Percentiles rank a stretch among this genome's conserved stretches.
phyloP scores from a whole-genome alignment of 2,797 vertebrate species.

The Melanotaenia boesemani region DNA sequence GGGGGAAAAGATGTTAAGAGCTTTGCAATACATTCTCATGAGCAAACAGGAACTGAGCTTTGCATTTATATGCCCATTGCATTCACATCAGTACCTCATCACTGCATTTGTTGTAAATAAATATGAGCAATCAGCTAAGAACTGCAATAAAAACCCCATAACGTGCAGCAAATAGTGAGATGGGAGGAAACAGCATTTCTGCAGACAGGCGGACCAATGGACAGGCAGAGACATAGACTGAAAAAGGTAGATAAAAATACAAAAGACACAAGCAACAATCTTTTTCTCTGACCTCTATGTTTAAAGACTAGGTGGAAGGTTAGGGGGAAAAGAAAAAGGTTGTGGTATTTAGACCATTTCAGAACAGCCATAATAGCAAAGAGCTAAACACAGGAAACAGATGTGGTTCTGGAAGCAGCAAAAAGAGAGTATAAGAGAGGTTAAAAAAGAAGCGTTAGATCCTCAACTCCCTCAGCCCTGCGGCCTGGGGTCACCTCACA shows the following conservation, averaged over 20 bases:
- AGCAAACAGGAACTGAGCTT: slow-evolving; percentile 63
- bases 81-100: slow-evolving; percentile 68
- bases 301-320: slow-evolving; percentile 50
- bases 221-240: slow-evolving; percentile 29
- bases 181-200: slow-evolving; percentile 67
- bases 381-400: slow-evolving; percentile 59
- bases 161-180: slow-evolving; percentile 66
- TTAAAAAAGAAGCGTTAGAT: slow-evolving; percentile 76
- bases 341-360: slow-evolving; percentile 59
- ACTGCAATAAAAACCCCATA: slow-evolving; percentile 68
- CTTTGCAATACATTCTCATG: slow-evolving; percentile 67
- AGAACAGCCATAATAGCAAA: slow-evolving; percentile 49
- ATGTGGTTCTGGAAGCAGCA: slow-evolving; percentile 37
- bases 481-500: slow-evolving; percentile 85
- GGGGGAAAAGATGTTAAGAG: slow-evolving; percentile 48
- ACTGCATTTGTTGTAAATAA: slow-evolving; percentile 77
- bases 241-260: slow-evolving; percentile 46
- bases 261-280: slow-evolving; percentile 40
- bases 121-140: slow-evolving; percentile 80
- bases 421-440: slow-evolving; percentile 68
- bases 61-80: slow-evolving; percentile 73
- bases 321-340: slow-evolving; percentile 55
- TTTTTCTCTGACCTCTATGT: slow-evolving; percentile 47
- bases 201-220: slow-evolving; percentile 29
- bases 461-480: slow-evolving; percentile 80